Evolutionary conservation across 37 sponge, comb jelly and placozoan genomes (phyloP).

Genomic region (Spongilla lacustris): DNA sequence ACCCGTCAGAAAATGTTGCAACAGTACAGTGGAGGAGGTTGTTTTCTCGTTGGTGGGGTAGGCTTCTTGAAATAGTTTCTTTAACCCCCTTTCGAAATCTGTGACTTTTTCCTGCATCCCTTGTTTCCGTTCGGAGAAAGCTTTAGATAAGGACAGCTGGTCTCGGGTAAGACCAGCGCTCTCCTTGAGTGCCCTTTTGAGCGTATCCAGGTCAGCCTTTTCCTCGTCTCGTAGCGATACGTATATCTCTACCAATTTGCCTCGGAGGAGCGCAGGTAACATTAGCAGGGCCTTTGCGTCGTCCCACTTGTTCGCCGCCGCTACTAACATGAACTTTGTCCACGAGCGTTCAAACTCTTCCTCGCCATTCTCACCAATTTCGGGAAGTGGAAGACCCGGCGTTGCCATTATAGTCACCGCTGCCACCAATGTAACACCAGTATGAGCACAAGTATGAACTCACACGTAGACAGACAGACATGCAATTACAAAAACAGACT

Average conservation of each 20-base stretch:
- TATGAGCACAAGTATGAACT: too few relatives aligned
- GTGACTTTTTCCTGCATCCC: conserved; percentile 8
- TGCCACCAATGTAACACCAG: conserved; percentile 10
- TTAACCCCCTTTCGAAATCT: conserved; percentile 4
- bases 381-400: conserved; percentile 19
- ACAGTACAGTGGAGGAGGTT: conserved; percentile 17
- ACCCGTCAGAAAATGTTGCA: conserved; percentile 40
- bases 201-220: not conserved
- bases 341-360: conserved; percentile 24
- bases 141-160: conserved; percentile 6
- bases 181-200: conserved; percentile 16
- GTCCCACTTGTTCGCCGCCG: conserved; percentile 45
- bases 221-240: conserved; percentile 21
- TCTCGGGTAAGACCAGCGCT: not conserved
- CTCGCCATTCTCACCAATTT: not conserved
- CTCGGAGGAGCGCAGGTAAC: conserved; percentile 26
- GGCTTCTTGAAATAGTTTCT: conserved; percentile 13
- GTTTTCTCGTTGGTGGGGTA: conserved; percentile 7
- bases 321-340: conserved; percentile 37
- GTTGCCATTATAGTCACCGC: not conserved
- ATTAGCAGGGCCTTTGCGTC: conserved; percentile 23
- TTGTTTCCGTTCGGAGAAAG: conserved; percentile 10
- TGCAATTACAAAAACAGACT: too few relatives aligned
- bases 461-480: too few relatives aligned
- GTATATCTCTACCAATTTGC: conserved; percentile 31